Conservation (phyloP, 1,140 invertebrate species). For the Plutomurus gul region DNA sequence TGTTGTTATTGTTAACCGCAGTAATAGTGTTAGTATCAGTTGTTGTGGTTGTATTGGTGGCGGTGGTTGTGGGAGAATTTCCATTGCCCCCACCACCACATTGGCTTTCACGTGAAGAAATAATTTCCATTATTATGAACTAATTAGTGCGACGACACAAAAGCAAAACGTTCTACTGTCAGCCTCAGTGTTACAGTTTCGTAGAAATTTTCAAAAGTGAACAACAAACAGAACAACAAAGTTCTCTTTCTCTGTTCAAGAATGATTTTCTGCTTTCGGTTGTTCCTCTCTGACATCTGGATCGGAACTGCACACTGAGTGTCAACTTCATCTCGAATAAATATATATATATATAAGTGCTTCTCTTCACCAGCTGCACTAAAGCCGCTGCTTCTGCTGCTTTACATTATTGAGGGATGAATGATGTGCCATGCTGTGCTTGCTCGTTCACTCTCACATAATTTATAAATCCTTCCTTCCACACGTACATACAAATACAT, state of each 20-base stretch:
- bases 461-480: too few species aligned
- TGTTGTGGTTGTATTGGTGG: background rate
- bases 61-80: background rate
- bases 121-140: background rate
- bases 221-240: background rate
- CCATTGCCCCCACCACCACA: background rate
- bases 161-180: too few species aligned
- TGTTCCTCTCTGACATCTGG: conserved; percentile 18
- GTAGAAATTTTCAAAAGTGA: background rate
- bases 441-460: too few species aligned
- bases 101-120: conserved; percentile 11
- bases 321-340: background rate
- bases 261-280: background rate
- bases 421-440: background rate
- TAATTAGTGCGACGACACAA: too few species aligned
- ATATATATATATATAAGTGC: background rate
- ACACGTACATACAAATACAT: too few species aligned
- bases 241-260: background rate
- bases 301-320: conserved; percentile 18
- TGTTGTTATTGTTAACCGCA: background rate
- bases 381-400: too few species aligned
- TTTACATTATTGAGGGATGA: too few species aligned
- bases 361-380: too few species aligned
- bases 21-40: too few species aligned
- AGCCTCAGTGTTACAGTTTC: too few species aligned